Evolutionary conservation across 2,113 vertebrate species (phyloP), one percentile per base, ranked within the genome.

Genomic region (Clarias gariepinus): DNA sequence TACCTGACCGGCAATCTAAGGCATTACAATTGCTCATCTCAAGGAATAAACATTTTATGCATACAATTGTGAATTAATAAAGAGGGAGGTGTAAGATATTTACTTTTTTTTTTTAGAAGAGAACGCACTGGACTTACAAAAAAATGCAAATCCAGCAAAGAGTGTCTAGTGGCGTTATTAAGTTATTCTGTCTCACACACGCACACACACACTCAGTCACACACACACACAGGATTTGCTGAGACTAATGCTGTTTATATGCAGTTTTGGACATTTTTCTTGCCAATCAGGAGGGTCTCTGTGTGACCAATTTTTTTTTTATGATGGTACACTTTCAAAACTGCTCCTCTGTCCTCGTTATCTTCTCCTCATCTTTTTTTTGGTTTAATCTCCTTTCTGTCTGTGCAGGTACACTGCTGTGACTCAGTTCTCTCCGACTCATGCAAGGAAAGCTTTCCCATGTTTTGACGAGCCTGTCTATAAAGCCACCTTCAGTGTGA

Each of bases 391-490:
- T 47, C 41, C 41, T 47, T 47, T 47, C 41, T 33, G 4, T 61
- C 79, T 25, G 60, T 47, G 60, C 80, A 81, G 80, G 60, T 81
- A 63, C 19, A 25, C 36, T 0, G 97, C 96, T 7, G 95, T 99
- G 91, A 99, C 98, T 0, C 98, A 99, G 93, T 99, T 99, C 94
- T 99, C 98, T 28, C 98, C 98, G 15, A 97, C 94, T 87, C 98
- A 99, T 64, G 98, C 98, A 90, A 95, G 98, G 90, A 99, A 99
- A 93, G 98, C 98, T 52, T 99, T 99, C 92, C 98, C 98, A 19
- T 99, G 98, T 92, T 99, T 99, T 84, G 98, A 99, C 0, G 98
- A 99, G 90, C 98, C 98, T 19, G 93, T 98, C 94, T 99, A 97
- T 94, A 99, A 99, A 90, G 98, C 98, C 89, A 99, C 98, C 64